Conservation (phyloP, 2,888 invertebrate genomes). For the Drosophila longiperda region DNA sequence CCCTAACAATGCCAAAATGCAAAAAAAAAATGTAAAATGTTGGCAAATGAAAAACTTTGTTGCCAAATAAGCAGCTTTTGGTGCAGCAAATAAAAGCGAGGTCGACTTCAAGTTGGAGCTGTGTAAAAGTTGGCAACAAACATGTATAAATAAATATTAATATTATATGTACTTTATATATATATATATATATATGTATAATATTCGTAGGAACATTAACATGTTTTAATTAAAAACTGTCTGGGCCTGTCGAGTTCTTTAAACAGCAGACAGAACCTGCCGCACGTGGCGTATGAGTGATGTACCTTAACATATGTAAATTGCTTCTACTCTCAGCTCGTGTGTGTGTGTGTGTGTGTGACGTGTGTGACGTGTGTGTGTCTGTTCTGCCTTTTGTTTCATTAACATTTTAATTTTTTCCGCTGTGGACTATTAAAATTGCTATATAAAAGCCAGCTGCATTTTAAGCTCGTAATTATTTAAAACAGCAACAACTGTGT, state of each 20-base stretch:
- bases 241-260: slow-evolving; percentile 29
- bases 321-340: neutral
- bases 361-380: no score
- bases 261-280: slow-evolving; percentile 8
- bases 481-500: slow-evolving; percentile 26
- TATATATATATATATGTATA: neutral
- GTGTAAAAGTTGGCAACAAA: neutral
- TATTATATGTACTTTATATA: neutral
- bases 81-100: neutral
- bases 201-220: slow-evolving; percentile 51
- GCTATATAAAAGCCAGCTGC: slow-evolving; percentile 51
- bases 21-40: slow-evolving; percentile 2
- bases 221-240: slow-evolving; percentile 75
- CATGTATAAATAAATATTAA: neutral
- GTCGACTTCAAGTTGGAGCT: slow-evolving; percentile 1
- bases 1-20: slow-evolving; percentile 6
- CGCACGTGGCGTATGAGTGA: slow-evolving; percentile 71
- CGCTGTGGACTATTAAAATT: slow-evolving; percentile 39
- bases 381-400: slow-evolving; percentile 8
- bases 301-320: slow-evolving; percentile 28
- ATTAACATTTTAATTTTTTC: slow-evolving; percentile 16
- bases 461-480: slow-evolving; percentile 51
- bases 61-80: slow-evolving; percentile 32
- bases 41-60: slow-evolving; percentile 18
- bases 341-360: neutral